Base-by-base conservation (phyloP, 2,888 invertebrate species). In the Rhabditoides inermis region DNA sequence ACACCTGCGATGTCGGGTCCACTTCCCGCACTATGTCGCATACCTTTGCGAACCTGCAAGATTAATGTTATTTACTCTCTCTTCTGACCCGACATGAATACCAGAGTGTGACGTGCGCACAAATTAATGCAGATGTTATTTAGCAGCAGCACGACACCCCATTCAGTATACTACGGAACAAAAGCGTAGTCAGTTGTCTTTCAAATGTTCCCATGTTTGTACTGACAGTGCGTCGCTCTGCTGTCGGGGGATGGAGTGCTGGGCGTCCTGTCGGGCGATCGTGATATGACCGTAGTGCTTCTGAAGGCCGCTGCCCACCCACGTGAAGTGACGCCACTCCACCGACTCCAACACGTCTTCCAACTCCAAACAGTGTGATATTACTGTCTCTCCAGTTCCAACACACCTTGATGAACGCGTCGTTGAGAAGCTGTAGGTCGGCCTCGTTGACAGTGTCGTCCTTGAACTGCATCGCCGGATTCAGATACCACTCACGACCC, bases 221-320 rank as follows among this genome's bases (percentile, higher is more conserved):
- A 36, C 0, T 56, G 41, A n/a, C 26, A 12, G 25, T 12, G 40
- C 12, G 49, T 41, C 25, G 56, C 56, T 10, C 50, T 28, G n/a
- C 28, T 39, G 25, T n/a, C n/a, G n/a, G n/a, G 65, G 59, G n/a
- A 70, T 58, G 1, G 65, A 59, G 22, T 58, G 49, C 40, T 65
- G 59, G n/a, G 56, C 55, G 51, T 70, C 68, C 51, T 71, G 71
- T 41, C 59, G 54, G 6, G 71, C 68, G 32, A 71, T 63, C 0
- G 71, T 71, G 32, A 71, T 68, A 30, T 69, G 69, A 4, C 71
- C 71, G 49, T 60, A 71, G 51, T 71, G 71, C 45, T 68, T 66
- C 45, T 71, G 71, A n/a, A 71, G 59, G 5, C 71, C 71, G 51
- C 63, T 63, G 42, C 71, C 71, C 30, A 71, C 65, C 71, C 71